Evolutionary conservation across 1,140 invertebrate genomes (phyloP).

Genomic region (Capitella teleta): DNA sequence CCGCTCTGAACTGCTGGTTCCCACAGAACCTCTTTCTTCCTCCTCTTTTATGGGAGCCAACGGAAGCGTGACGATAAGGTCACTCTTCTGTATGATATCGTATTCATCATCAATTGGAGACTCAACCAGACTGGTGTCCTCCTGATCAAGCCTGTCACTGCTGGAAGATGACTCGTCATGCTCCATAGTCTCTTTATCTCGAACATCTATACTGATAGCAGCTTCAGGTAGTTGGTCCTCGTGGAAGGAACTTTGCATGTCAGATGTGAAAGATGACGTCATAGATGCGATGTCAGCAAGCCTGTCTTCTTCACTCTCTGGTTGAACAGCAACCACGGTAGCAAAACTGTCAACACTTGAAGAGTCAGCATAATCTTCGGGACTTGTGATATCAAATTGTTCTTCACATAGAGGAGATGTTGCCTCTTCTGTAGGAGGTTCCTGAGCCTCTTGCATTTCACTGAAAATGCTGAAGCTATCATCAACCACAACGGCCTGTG

Average conservation of each 20-base stretch:
- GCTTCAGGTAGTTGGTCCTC: constrained; percentile 11
- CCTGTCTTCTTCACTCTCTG: constrained; percentile 62
- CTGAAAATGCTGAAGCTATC: too few relatives aligned
- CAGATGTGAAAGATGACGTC: constrained; percentile 42
- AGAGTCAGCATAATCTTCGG: constrained; percentile 50
- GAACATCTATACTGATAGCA: constrained; percentile 68
- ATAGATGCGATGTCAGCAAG: constrained; percentile 37
- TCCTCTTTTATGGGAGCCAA: constrained; percentile 8
- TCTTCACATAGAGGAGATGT: too few relatives aligned
- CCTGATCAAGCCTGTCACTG: constrained; percentile 31
- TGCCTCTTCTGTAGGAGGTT: too few relatives aligned
- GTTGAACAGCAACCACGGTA: constrained; percentile 42
- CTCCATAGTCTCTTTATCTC: constrained; percentile 46
- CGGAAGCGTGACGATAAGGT: not conserved
- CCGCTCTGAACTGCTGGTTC: not conserved
- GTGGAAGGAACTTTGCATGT: constrained; percentile 25
- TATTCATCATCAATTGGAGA: not conserved
- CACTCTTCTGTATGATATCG: not conserved
- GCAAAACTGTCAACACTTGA: constrained; percentile 77
- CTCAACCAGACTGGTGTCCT: constrained; percentile 16
- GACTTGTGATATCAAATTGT: too few relatives aligned
- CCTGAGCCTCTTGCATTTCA: too few relatives aligned
- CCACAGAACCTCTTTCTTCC: not conserved
- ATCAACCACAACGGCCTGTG: too few relatives aligned
- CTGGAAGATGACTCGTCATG: constrained; percentile 22